Conservation (phyloP, 2,797 vertebrate genomes). For the Galaxias olidus region DNA sequence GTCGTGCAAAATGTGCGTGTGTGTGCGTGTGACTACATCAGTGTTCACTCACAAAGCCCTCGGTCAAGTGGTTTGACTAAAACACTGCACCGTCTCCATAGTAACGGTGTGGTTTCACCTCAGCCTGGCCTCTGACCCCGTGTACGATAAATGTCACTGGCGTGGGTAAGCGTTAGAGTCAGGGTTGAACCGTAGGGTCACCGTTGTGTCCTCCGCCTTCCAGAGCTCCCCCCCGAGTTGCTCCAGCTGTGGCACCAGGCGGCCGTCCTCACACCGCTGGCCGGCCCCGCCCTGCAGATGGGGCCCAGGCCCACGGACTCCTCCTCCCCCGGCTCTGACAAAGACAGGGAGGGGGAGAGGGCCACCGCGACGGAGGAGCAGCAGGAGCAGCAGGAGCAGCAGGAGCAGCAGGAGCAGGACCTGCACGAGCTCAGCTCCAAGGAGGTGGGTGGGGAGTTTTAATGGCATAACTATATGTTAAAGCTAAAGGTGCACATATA, state of each 20-base stretch:
- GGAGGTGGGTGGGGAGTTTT: conserved; percentile 46
- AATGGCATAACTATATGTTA: too few species aligned
- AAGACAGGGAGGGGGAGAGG: conserved; percentile 27
- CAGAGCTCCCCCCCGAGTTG: conserved; percentile 57
- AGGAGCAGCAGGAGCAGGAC: conserved; percentile 25
- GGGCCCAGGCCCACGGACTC: conserved; percentile 49
- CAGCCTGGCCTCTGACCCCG: too few species aligned
- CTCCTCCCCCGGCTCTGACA: conserved; percentile 10
- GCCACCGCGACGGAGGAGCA: conserved; percentile 48
- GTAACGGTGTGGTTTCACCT: too few species aligned
- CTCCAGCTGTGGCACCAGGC: conserved; percentile 64
- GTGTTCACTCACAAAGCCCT: too few species aligned
- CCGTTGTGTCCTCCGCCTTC: conserved; percentile 27
- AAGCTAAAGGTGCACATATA: too few species aligned
- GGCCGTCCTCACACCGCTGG: conserved; percentile 44
- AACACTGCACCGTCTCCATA: too few species aligned
- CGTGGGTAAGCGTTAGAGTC: conserved; percentile 8
- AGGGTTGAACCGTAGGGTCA: conserved; percentile 21
- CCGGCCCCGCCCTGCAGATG: conserved; percentile 31
- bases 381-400: too few species aligned
- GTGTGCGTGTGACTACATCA: too few species aligned
- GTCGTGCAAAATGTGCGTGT: not conserved
- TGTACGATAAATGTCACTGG: not conserved
- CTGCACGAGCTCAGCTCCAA: conserved; percentile 25
- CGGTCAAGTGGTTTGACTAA: too few species aligned